Evolutionary conservation across 2,888 invertebrate species (phyloP).

Genomic region (Zeuzera pyrina): DNA sequence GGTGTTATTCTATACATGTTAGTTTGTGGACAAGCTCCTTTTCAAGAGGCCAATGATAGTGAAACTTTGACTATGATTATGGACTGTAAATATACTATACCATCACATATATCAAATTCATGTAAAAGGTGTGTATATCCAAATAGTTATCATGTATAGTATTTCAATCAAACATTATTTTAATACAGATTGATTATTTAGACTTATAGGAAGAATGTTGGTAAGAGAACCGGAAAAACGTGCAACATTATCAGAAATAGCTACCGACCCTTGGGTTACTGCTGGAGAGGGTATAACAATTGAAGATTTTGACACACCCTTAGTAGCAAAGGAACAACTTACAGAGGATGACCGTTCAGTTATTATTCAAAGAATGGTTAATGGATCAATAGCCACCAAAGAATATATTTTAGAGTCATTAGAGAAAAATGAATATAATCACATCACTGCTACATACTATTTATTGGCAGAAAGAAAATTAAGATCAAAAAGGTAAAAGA

Average conservation of each 20-base stretch:
- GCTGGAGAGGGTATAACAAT: conserved; percentile 65
- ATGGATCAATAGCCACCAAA: conserved; percentile 94
- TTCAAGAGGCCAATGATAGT: conserved; percentile 99
- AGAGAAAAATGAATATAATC: conserved; percentile 97
- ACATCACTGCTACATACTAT: conserved; percentile 98
- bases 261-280: conserved; percentile 88
- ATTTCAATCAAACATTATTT: conserved; percentile 3
- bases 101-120: conserved; percentile 86
- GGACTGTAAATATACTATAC: conserved; percentile 98
- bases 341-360: conserved; percentile 92
- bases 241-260: conserved; percentile 90
- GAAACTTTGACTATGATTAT: conserved; percentile 99
- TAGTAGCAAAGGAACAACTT: conserved; percentile 91
- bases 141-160: no score
- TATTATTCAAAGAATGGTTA: conserved; percentile 96
- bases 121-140: conserved; percentile 88
- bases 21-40: conserved; percentile 97
- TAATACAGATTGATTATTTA: conserved; percentile 29
- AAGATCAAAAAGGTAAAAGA: conserved; percentile 77
- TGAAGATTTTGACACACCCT: conserved; percentile 79
- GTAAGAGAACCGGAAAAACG: conserved; percentile 94
- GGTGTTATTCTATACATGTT: conserved; percentile 99
- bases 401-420: conserved; percentile 95
- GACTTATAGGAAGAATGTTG: conserved; percentile 93
- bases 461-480: conserved; percentile 95